These are phyloP conservation scores for Rhynchopsitta pachyrhyncha DNA, from an alignment of 2,113 vertebrate genomes.

Conservation along the genomic window DNA sequence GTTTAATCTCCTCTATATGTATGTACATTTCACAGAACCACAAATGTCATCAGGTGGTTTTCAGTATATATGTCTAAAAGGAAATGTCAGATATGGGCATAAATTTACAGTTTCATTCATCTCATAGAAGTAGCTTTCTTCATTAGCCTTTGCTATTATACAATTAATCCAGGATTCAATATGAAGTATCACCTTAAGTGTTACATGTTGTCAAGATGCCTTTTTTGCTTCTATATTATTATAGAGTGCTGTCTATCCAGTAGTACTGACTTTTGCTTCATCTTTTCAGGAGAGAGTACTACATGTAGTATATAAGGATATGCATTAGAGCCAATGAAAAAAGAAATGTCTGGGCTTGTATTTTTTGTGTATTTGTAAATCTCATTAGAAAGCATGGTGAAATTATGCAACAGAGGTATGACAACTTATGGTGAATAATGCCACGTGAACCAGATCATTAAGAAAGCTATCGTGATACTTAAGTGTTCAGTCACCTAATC, in stretches of 20 bases:
- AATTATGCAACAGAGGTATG: background rate
- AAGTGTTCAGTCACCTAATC: background rate
- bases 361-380: background rate
- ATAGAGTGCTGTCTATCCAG: background rate
- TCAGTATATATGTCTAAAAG: background rate
- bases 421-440: background rate
- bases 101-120: background rate
- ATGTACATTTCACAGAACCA: background rate
- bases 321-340: background rate
- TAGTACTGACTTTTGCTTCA: background rate
- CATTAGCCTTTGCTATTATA: background rate
- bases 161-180: background rate
- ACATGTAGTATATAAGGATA: accelerated
- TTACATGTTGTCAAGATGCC: background rate
- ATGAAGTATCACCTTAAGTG: background rate
- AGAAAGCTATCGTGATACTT: accelerated
- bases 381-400: background rate
- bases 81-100: background rate
- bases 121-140: background rate
- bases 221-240: background rate
- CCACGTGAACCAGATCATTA: accelerated
- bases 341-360: background rate
- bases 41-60: background rate
- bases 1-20: background rate
- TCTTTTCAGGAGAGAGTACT: background rate